These are phyloP conservation scores for Drosophila asahinai DNA, from an alignment of 1,140 invertebrate genomes.

Conservation along the genomic window DNA sequence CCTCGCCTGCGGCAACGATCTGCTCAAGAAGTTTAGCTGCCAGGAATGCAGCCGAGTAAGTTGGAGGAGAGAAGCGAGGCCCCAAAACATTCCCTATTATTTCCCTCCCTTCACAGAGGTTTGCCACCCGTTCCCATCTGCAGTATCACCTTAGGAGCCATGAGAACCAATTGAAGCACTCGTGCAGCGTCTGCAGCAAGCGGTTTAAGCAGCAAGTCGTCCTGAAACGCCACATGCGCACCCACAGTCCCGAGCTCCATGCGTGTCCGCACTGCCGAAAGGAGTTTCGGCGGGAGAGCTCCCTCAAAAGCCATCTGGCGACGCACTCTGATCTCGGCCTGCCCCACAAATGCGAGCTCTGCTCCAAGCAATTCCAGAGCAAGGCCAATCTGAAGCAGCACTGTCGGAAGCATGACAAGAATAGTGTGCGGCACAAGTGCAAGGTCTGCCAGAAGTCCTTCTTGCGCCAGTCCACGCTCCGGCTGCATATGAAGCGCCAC, in stretches of 20 bases:
- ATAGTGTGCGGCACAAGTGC: slow-evolving; percentile 51
- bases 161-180: slow-evolving; percentile 9
- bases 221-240: slow-evolving; percentile 51
- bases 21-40: slow-evolving; percentile 61
- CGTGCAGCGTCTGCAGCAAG: slow-evolving; percentile 53
- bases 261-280: slow-evolving; percentile 59
- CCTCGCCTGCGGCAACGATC: slow-evolving; percentile 83
- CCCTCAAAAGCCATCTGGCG: slow-evolving; percentile 47
- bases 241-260: slow-evolving; percentile 31
- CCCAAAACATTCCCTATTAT: not conserved
- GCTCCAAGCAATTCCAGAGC: slow-evolving; percentile 85
- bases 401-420: slow-evolving; percentile 65
- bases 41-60: slow-evolving; percentile 64
- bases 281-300: slow-evolving; percentile 42
- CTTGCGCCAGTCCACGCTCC: slow-evolving; percentile 63
- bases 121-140: slow-evolving; percentile 68
- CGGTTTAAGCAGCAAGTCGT: slow-evolving; percentile 51
- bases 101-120: slow-evolving; percentile 40
- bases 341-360: slow-evolving; percentile 84
- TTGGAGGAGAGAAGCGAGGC: not conserved
- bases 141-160: slow-evolving; percentile 75
- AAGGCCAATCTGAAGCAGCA: slow-evolving; percentile 85
- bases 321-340: slow-evolving; percentile 50
- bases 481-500: slow-evolving; percentile 66
- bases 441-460: slow-evolving; percentile 67